A percentile compares a stretch with the other conserved stretches of the same genome.
Conservation (phyloP, 2,797 vertebrate genomes). For the Hyperoplus lanceolatus region DNA sequence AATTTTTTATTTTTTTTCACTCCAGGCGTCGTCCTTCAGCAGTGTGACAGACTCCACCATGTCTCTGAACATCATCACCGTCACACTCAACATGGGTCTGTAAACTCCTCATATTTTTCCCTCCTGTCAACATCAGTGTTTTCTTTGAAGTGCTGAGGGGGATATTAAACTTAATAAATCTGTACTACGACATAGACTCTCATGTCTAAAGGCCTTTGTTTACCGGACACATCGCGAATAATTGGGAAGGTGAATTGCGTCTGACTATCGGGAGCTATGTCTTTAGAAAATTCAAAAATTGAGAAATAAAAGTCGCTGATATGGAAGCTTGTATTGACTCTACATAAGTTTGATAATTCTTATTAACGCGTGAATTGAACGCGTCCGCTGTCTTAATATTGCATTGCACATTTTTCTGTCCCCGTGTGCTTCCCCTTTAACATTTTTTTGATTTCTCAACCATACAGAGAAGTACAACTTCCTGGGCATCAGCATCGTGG, state of each 20-base stretch:
- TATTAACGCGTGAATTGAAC: no score
- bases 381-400: not conserved
- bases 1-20: not conserved
- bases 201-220: no score
- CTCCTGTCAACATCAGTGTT: not conserved
- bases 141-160: not conserved
- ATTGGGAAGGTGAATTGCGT: no score
- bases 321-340: no score
- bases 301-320: no score
- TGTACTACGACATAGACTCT: no score
- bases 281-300: no score
- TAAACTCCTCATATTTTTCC: conserved; percentile 13
- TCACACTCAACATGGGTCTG: conserved; percentile 96
- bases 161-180: not conserved
- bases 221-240: no score
- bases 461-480: conserved; percentile 91
- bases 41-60: conserved; percentile 96
- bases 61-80: conserved; percentile 96
- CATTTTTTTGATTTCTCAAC: not conserved
- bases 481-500: conserved; percentile 94
- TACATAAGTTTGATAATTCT: no score
- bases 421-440: not conserved
- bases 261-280: no score
- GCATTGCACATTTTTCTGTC: no score
- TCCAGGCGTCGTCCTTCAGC: conserved; percentile 93